Conservation (phyloP, 2,888 invertebrate genomes). For the Leucophora obtusa region DNA sequence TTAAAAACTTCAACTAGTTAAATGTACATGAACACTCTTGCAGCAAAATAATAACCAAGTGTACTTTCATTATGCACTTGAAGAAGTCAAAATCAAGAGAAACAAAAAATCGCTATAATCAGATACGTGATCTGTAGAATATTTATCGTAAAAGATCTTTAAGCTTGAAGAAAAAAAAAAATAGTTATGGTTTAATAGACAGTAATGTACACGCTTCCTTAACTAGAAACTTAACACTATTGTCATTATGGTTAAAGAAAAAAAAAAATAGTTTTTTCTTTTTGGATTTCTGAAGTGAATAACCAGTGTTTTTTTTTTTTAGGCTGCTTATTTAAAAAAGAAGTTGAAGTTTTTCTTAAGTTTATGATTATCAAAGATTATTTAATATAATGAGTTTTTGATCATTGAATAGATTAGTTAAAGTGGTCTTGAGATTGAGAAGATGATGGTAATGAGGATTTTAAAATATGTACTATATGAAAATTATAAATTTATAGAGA, state of each 20-base stretch:
- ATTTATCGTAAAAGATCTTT: conserved; percentile 66
- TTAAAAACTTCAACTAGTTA: conserved; percentile 19
- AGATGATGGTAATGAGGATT: neutral
- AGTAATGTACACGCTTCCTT: conserved; percentile 44
- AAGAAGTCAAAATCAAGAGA: conserved; percentile 33
- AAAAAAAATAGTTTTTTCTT: neutral
- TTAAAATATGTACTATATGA: too few relatives aligned
- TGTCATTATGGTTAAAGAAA: conserved; percentile 35
- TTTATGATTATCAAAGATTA: conserved; percentile 31
- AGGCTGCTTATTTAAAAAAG: neutral
- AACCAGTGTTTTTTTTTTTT: conserved; percentile 5
- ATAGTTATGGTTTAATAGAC: conserved; percentile 32
- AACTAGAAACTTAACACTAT: conserved; percentile 35
- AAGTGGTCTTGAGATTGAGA: neutral
- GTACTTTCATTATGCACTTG: conserved; percentile 46
- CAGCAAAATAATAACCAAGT: conserved; percentile 4
- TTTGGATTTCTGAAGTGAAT: neutral
- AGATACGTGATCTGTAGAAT: conserved; percentile 68
- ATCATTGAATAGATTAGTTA: conserved; percentile 46
- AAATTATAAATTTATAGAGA: too few relatives aligned
- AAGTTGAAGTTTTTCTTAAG: neutral
- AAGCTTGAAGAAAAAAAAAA: conserved; percentile 16
- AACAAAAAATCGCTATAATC: conserved; percentile 49
- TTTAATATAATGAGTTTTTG: conserved; percentile 53
- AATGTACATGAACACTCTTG: conserved; percentile 10